These are phyloP conservation scores for Homarus americanus DNA, from an alignment of 1,140 invertebrate species.

Conservation along the genomic window DNA sequence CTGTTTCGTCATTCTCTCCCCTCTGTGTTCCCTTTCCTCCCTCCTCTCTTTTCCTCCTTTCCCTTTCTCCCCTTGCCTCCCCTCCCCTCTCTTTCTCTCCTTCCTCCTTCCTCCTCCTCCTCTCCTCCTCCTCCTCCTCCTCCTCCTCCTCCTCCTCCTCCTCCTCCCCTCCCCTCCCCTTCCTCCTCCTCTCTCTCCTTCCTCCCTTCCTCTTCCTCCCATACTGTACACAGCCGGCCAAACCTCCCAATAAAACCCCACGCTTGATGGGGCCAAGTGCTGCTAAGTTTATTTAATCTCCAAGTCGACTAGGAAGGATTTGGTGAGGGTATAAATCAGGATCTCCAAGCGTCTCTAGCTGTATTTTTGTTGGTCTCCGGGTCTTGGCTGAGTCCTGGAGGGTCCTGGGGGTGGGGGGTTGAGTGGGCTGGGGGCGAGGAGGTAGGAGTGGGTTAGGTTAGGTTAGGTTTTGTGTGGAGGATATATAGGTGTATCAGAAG, in stretches of 20 bases:
- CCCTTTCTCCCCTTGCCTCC: too few species aligned
- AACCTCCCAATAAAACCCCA: not conserved
- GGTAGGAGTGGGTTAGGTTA: too few species aligned
- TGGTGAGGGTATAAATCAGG: not conserved
- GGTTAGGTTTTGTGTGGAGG: too few species aligned
- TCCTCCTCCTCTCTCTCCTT: slow-evolving; percentile 9
- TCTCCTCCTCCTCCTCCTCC: slow-evolving; percentile 8
- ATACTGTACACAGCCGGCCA: slow-evolving; percentile 1
- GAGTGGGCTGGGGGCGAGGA: too few species aligned
- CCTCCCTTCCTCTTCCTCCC: too few species aligned
- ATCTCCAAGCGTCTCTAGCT: not conserved
- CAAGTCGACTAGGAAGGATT: not conserved
- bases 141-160: slow-evolving; percentile 9
- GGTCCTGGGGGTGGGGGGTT: not conserved
- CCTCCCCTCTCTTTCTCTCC: slow-evolving; percentile 9
- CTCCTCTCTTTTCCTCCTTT: slow-evolving; percentile 10
- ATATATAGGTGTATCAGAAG: too few species aligned
- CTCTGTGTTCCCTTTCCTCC: too few species aligned
- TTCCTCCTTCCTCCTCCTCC: slow-evolving; percentile 9
- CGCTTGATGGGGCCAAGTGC: not conserved
- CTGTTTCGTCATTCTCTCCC: too few species aligned
- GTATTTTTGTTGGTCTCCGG: not conserved
- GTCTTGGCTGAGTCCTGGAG: not conserved
- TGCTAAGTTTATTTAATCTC: not conserved
- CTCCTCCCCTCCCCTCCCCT: too few species aligned